phyloP scores from a whole-genome alignment of 2,888 invertebrate genomes.

The Drosophila suboccidentalis region DNA sequence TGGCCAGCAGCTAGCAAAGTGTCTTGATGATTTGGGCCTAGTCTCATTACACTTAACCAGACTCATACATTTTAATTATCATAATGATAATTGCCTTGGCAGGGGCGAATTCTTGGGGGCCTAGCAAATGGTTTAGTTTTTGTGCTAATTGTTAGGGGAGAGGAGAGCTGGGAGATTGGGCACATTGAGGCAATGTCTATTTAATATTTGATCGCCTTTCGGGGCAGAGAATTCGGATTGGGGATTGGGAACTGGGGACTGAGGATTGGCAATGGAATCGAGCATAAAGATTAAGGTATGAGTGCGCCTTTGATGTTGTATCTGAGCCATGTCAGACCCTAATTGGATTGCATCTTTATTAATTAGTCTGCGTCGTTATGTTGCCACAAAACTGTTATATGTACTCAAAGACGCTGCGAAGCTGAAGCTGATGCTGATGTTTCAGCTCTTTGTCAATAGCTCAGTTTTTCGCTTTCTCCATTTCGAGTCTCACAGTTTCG shows the following conservation, averaged over 20 bases:
- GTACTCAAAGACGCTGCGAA: constrained; percentile 2
- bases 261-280: constrained; percentile 5
- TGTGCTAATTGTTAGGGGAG: constrained; percentile 18
- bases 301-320: constrained; percentile 69
- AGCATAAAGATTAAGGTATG: not conserved
- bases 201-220: constrained; percentile 73
- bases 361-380: constrained; percentile 63
- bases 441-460: constrained; percentile 10
- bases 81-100: constrained; percentile 70
- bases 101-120: constrained; percentile 20
- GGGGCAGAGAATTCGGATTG: not conserved
- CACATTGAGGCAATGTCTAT: constrained; percentile 39
- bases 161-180: too few species aligned
- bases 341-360: constrained; percentile 77
- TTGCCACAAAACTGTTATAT: constrained; percentile 27
- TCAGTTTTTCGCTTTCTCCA: constrained; percentile 1
- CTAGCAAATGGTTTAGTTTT: constrained; percentile 58
- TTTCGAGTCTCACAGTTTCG: constrained; percentile 8
- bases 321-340: constrained; percentile 28
- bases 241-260: not conserved
- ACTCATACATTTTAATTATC: constrained; percentile 74
- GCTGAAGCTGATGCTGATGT: constrained; percentile 12
- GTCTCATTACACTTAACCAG: constrained; percentile 50
- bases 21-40: constrained; percentile 3
- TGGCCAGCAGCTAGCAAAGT: constrained; percentile 21